Base-by-base conservation (phyloP, 2,888 invertebrate species). In the Hemithea aestivaria region DNA sequence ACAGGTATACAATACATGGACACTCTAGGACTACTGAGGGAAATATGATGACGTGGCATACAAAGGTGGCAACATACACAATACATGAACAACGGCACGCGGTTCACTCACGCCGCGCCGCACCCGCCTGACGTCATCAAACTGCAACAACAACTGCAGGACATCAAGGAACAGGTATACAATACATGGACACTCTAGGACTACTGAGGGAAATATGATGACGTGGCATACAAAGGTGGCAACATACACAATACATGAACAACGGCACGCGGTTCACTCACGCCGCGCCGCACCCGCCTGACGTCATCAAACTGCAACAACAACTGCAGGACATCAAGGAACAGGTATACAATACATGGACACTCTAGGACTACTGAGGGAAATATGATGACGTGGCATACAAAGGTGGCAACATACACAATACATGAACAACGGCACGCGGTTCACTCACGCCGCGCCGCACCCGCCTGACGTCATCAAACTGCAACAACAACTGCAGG, bases 321-420 rank as follows among this genome's bases (percentile, higher is more conserved):
- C 98, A 98, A 70, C 81, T 99, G 46, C 97, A 98, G 78, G 98
- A 98, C 73, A 98, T 98, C 63, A 98, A n/a, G n/a, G n/a, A n/a
- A n/a, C n/a, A n/a, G n/a, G n/a, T n/a, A n/a, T n/a, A n/a, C n/a
- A n/a, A n/a, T n/a, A n/a, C n/a, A n/a, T n/a, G n/a, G n/a, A n/a
- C n/a, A n/a, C n/a, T n/a, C n/a, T n/a, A n/a, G n/a, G n/a, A n/a
- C n/a, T n/a, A n/a, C n/a, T n/a, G n/a, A n/a, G n/a, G n/a, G n/a
- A n/a, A n/a, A n/a, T n/a, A n/a, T n/a, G n/a, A n/a, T n/a, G n/a
- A n/a, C n/a, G n/a, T n/a, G n/a, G n/a, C n/a, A n/a, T n/a, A n/a
- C n/a, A n/a, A n/a, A n/a, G n/a, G n/a, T n/a, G n/a, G n/a, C n/a
- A n/a, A n/a, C n/a, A n/a, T n/a, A n/a, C 90, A 40, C 73, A 80